phyloP scores from a whole-genome alignment of 1,140 invertebrate species.

The Ridgeia piscesae region DNA sequence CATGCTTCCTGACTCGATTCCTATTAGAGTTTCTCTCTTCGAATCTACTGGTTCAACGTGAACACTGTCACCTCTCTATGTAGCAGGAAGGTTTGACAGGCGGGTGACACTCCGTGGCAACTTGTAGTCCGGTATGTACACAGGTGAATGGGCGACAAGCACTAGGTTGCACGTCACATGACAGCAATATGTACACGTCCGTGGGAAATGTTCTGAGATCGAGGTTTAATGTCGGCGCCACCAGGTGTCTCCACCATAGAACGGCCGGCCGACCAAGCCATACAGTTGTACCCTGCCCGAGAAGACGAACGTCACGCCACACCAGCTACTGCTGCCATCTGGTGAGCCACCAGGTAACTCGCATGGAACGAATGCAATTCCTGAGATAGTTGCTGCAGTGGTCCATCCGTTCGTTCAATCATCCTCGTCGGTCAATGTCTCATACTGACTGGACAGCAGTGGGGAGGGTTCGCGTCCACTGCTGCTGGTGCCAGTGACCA shows the following conservation, averaged over 20 bases:
- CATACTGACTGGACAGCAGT: not conserved
- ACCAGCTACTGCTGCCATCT: not conserved
- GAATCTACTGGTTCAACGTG: not conserved
- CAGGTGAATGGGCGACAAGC: not conserved
- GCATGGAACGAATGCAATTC: not conserved
- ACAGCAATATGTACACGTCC: not conserved
- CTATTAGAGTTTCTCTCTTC: no score
- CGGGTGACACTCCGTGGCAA: not conserved
- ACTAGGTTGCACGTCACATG: not conserved
- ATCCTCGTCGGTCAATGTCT: not conserved
- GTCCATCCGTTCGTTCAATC: not conserved
- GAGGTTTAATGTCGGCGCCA: not conserved
- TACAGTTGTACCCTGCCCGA: not conserved
- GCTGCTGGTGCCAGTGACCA: not conserved
- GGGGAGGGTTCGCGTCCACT: not conserved
- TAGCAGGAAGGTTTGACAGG: no score
- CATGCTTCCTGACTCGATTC: not conserved
- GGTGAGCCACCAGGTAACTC: not conserved
- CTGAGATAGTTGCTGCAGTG: not conserved
- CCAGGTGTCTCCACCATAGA: not conserved
- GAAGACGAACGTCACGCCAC: not conserved
- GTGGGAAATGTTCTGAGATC: conserved; percentile 4
- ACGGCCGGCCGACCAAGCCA: not conserved
- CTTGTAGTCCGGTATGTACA: not conserved
- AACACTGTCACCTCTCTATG: not conserved